Conservation (phyloP, 2,113 vertebrate species). For the Sterna hirundo region DNA sequence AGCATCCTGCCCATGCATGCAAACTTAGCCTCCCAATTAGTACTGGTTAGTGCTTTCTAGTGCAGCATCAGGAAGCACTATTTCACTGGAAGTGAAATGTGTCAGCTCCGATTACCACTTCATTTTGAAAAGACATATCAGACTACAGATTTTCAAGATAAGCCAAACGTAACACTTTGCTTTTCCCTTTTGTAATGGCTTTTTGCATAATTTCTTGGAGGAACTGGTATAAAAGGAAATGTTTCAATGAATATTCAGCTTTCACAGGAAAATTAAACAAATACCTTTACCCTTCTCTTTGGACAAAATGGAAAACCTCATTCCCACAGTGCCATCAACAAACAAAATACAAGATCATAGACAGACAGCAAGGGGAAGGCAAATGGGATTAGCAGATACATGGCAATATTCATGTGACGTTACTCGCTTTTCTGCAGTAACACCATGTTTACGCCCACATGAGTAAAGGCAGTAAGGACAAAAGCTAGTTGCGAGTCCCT, state of each 20-base stretch:
- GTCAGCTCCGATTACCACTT: conserved; percentile 31
- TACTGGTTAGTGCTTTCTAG: neutral
- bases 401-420: neutral
- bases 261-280: neutral
- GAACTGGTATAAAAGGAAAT: neutral
- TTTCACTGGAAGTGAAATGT: conserved; percentile 57
- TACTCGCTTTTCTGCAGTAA: neutral
- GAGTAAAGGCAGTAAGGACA: neutral
- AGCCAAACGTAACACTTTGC: neutral
- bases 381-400: neutral
- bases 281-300: neutral
- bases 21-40: conserved; percentile 8
- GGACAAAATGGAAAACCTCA: neutral
- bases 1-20: neutral
- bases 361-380: neutral
- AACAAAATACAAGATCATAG: neutral
- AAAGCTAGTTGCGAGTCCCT: neutral
- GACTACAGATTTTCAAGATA: neutral
- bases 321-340: neutral
- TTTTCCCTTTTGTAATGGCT: neutral
- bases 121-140: neutral
- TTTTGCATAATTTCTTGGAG: neutral
- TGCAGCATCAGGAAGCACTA: neutral
- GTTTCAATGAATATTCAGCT: neutral
- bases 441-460: neutral